Conservation (phyloP, 2,888 invertebrate genomes). For the Eucriotettix oculatus region DNA sequence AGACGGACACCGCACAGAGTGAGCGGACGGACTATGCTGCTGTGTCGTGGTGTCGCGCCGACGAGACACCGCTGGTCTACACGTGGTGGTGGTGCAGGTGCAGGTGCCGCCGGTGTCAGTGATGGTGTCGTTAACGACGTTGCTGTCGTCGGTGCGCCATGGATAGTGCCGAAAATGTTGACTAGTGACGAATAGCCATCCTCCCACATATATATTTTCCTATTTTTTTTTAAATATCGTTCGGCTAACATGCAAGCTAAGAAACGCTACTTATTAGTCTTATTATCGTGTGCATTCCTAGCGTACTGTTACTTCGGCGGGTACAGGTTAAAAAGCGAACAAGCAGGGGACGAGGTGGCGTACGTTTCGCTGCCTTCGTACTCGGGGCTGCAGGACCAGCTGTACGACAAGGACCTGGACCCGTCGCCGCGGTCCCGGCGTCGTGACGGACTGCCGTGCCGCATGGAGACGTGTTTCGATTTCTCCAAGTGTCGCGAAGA, state of each 20-base stretch:
- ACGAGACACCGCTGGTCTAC: no score
- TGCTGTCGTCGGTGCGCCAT: no score
- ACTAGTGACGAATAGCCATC: no score
- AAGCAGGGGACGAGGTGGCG: background rate
- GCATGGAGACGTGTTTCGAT: constrained; percentile 93
- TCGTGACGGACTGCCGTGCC: constrained; percentile 31
- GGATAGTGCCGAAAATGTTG: no score
- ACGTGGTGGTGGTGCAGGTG: no score
- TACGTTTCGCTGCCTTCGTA: background rate
- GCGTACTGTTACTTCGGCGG: constrained; percentile 64
- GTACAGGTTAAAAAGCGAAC: constrained; percentile 44
- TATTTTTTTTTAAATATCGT: no score
- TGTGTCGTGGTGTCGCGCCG: no score
- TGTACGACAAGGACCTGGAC: background rate
- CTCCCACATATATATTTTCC: no score
- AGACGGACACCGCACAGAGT: no score
- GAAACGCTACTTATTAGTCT: constrained; percentile 63
- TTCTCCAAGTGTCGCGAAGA: constrained; percentile 50
- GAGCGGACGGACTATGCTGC: no score
- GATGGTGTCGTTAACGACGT: no score
- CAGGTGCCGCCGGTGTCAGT: no score
- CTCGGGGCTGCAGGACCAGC: background rate
- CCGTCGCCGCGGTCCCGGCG: background rate
- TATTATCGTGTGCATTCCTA: constrained; percentile 59
- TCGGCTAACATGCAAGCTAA: constrained; percentile 55